Base-by-base conservation (phyloP, 2,888 invertebrate species). In the Sphinx pinastri region DNA sequence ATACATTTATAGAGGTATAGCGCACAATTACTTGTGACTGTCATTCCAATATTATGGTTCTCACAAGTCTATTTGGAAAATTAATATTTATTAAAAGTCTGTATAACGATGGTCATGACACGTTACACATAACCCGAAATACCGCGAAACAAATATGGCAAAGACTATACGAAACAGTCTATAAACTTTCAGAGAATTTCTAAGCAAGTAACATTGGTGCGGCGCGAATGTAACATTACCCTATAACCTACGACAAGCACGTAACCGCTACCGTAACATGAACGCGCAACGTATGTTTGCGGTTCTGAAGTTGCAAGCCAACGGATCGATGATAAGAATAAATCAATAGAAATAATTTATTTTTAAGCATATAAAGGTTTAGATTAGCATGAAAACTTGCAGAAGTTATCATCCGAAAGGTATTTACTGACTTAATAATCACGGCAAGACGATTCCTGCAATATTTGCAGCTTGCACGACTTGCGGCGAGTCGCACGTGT, bases 131-230 rank as follows among this genome's bases (percentile, higher is more conserved):
- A 45, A 16, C 8, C n/a, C 45, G 16, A 11, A 19, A 57, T 11
- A 63, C 16, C 19, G 12, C 6, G 16, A 25, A 63, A 63, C 47
- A 45, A 60, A 45, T 60, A 16, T 19, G 63, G 49, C 63, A 63
- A 19, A 45, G 47, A 63, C 19, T 14, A 0, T 63, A 13, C 63
- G n/a, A 63, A 49, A 63, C 60, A n/a, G 49, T 63, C 19, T 63
- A 63, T 16, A 63, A 47, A 60, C 60, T 12, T 74, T 72, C 73
- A 70, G 72, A 74, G 71, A 76, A 71, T 68, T 71, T 73, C 14
- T 55, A 67, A 63, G 63, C 63, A 13, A 49, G 63, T 54, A 67
- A 67, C 67, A 67, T 52, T 67, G 31, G 63, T 63, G 63, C 63
- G 49, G 49, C 49, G 49, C 63, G 19, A 38, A 38, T 38, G 38